Base-by-base conservation (phyloP, 2,888 invertebrate genomes). In the Euphydryas editha region DNA sequence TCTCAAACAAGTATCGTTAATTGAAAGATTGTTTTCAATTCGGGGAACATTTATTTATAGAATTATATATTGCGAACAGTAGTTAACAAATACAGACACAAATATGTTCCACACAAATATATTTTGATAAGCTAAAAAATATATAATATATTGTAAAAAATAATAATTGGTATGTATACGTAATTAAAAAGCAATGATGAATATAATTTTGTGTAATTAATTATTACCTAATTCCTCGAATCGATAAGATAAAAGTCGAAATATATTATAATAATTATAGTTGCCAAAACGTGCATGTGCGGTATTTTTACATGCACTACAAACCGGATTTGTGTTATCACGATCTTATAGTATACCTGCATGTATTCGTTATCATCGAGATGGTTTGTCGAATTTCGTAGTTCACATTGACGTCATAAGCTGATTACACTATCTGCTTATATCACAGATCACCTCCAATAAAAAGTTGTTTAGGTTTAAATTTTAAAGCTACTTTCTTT, bases 11-110 rank as follows among this genome's bases (percentile, higher is more conserved):
- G 56, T 61, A 58, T 56, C 62, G 64, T 74, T 79, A 85, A 86
- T 86, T 86, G 86, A 82, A 83, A 85, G 83, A 87, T 86, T 85
- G 82, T 78, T 77, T 81, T 82, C 81, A 81, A 83, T 81, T 79
- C 70, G 77, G 73, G 75, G 75, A 77, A 77, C 67, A 65, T 62
- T 42, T n/a, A n/a, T n/a, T n/a, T 66, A 58, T 57, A 59, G 59
- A 63, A 63, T 61, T 36, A n/a, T n/a, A n/a, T n/a, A 49, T 20
- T 58, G 42, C 42, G 51, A 42, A 59, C 30, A 49, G 42, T 51
- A 17, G n/a, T n/a, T n/a, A n/a, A n/a, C 49, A 42, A 5, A 20
- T 44, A 36, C 20, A 39, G 4, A 5, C 10, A 7, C 13, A 13
- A 47, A 20, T 2, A 20, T 21, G n/a, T n/a, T n/a, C n/a, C n/a